Conservation (phyloP, 2,113 vertebrate species). For the Calyptomena viridis region DNA sequence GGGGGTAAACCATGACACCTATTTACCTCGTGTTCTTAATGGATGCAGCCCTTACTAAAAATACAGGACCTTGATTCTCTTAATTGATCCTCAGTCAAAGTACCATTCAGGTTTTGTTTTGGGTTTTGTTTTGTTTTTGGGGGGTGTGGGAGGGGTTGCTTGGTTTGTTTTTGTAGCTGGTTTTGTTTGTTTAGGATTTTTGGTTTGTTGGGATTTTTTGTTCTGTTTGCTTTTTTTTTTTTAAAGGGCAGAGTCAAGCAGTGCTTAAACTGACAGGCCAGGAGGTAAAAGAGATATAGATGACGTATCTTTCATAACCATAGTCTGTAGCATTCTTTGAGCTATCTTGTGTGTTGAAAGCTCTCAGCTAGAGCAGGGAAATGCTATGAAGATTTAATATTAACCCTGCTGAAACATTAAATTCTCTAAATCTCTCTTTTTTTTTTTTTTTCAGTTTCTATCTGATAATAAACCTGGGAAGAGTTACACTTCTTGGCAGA, state of each 20-base stretch:
- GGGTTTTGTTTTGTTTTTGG: background rate
- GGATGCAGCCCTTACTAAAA: background rate
- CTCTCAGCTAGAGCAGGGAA: background rate
- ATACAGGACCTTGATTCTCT: background rate
- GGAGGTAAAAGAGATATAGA: background rate
- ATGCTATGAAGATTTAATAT: background rate
- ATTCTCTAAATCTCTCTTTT: background rate
- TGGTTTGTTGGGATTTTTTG: too few species aligned
- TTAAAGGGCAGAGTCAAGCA: background rate
- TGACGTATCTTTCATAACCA: background rate
- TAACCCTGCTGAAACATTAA: background rate
- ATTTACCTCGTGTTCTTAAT: background rate
- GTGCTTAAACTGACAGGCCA: background rate
- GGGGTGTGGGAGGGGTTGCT: too few species aligned
- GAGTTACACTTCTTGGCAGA: background rate
- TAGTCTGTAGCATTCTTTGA: background rate
- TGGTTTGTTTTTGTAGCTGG: too few species aligned
- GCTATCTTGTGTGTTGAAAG: background rate
- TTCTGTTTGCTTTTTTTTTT: background rate
- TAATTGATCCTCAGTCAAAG: background rate
- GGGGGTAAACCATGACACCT: background rate
- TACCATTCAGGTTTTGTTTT: background rate
- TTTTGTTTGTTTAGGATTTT: background rate
- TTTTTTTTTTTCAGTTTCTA: background rate
- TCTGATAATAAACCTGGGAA: background rate